A percentile compares a stretch with the other conserved stretches of the same genome.
Evolutionary conservation across 64 coral and sea anemone genomes (phyloP).

Genomic region (Porites australiensis): DNA sequence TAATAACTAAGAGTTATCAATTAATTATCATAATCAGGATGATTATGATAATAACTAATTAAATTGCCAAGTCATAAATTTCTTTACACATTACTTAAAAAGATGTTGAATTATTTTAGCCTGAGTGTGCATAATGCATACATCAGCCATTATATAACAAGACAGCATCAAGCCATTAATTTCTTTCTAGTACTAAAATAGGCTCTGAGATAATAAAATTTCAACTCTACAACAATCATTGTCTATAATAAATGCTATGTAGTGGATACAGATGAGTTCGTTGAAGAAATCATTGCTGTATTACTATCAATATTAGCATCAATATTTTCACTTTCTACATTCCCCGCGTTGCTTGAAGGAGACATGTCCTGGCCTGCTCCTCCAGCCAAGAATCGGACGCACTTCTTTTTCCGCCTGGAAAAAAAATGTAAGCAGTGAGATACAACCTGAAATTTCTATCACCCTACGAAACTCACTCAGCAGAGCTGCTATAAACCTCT

Average conservation of each 20-base stretch:
- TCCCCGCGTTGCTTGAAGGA: slow-evolving; percentile 41
- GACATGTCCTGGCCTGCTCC: slow-evolving; percentile 67
- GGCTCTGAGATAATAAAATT: slow-evolving; percentile 49
- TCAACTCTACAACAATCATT: slow-evolving; percentile 48
- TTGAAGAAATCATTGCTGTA: slow-evolving; percentile 38
- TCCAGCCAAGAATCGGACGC: slow-evolving; percentile 94
- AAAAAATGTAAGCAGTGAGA: not conserved
- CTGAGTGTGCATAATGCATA: not conserved
- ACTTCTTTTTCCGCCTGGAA: slow-evolving; percentile 98
- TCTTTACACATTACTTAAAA: slow-evolving; percentile 3
- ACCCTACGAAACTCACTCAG: no score
- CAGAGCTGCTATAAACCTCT: no score
- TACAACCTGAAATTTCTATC: not conserved
- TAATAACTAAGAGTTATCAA: no score
- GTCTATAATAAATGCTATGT: slow-evolving; percentile 76
- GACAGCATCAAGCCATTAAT: not conserved
- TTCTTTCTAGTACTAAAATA: slow-evolving; percentile 37
- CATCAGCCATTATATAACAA: not conserved
- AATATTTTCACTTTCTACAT: slow-evolving; percentile 86
- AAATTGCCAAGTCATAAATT: not conserved
- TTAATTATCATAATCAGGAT: not conserved
- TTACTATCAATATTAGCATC: slow-evolving; percentile 77
- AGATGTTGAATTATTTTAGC: slow-evolving; percentile 17
- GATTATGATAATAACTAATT: not conserved
- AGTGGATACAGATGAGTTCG: slow-evolving; percentile 56